Percentiles rank a stretch among this genome's conserved stretches.
Conservation (phyloP, 2,113 vertebrate species). For the Ginglymostoma cirratum region DNA sequence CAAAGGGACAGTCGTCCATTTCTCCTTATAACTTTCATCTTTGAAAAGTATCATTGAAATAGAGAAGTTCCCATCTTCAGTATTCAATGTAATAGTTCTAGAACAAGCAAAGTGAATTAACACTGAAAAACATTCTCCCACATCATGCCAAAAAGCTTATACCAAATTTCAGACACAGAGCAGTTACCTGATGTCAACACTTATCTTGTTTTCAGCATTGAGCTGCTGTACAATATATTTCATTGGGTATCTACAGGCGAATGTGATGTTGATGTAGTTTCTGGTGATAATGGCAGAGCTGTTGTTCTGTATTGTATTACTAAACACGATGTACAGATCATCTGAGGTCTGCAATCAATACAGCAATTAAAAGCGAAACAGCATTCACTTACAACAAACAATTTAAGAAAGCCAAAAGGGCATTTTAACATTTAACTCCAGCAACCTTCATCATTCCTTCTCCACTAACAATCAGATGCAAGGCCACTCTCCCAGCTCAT, state of each 20-base stretch:
- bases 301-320: slow-evolving; percentile 63
- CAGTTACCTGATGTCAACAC: slow-evolving; percentile 55
- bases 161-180: neutral
- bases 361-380: slow-evolving; percentile 37
- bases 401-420: neutral
- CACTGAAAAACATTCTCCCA: no score
- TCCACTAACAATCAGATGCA: neutral
- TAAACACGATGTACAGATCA: slow-evolving; percentile 60
- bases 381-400: neutral
- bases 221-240: slow-evolving; percentile 62
- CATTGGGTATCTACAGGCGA: slow-evolving; percentile 64
- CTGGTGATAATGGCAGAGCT: slow-evolving; percentile 57
- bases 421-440: neutral
- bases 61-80: slow-evolving; percentile 65
- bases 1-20: slow-evolving; percentile 57
- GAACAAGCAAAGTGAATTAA: slow-evolving; percentile 23
- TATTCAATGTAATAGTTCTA: slow-evolving; percentile 63
- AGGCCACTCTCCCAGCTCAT: neutral
- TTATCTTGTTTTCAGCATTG: slow-evolving; percentile 58
- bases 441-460: neutral
- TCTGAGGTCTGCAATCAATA: slow-evolving; percentile 53
- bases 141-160: no score
- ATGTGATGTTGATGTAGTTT: slow-evolving; percentile 61
- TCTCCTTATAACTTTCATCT: slow-evolving; percentile 58
- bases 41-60: slow-evolving; percentile 63